Evolutionary conservation across 1,140 invertebrate species (phyloP).

Genomic region (Rhopalosiphum maidis): DNA sequence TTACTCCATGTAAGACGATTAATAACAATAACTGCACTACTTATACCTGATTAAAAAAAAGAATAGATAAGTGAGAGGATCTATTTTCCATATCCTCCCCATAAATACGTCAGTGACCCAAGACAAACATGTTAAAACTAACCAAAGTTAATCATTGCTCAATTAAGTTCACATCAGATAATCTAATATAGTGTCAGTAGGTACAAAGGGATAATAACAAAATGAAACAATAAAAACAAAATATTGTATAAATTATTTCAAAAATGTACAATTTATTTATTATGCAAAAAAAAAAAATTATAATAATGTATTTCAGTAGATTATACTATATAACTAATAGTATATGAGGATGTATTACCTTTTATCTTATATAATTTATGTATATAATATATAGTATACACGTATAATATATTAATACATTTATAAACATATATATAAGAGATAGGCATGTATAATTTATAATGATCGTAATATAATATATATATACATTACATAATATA

Average conservation of each 20-base stretch:
- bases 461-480: constrained; percentile 28
- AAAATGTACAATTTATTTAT: constrained; percentile 56
- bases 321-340: constrained; percentile 57
- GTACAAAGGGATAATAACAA: too few relatives aligned
- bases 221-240: too few relatives aligned
- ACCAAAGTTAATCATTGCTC: too few relatives aligned
- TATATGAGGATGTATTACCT: constrained; percentile 53
- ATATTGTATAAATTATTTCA: neutral
- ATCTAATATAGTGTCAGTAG: too few relatives aligned
- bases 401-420: constrained; percentile 33
- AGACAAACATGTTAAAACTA: too few relatives aligned
- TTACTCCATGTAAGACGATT: too few relatives aligned
- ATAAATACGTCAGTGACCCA: too few relatives aligned
- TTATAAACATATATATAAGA: constrained; percentile 47
- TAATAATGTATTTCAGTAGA: constrained; percentile 48
- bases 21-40: too few relatives aligned
- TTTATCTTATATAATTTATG: constrained; percentile 45
- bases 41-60: too few relatives aligned
- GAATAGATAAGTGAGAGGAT: too few relatives aligned
- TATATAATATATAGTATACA: constrained; percentile 31
- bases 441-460: constrained; percentile 50
- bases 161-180: too few relatives aligned
- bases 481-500: constrained; percentile 13
- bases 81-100: too few relatives aligned
- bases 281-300: constrained; percentile 52